phyloP scores from a whole-genome alignment of 1,140 invertebrate species.

The Euwallacea similis region DNA sequence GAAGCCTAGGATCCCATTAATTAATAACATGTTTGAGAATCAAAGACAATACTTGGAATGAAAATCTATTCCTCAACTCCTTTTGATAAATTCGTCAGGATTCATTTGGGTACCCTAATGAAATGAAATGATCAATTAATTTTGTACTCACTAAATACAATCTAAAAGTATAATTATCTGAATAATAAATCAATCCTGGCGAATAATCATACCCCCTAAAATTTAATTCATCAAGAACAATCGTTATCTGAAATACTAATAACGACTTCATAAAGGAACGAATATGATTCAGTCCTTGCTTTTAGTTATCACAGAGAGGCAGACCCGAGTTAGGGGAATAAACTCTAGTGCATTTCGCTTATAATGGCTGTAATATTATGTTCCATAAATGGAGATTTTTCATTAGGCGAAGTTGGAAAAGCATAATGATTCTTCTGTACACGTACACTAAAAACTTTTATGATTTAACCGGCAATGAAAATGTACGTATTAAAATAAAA shows the following conservation, averaged over 20 bases:
- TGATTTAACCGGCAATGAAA: no score
- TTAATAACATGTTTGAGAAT: constrained; percentile 33
- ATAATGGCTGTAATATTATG: neutral
- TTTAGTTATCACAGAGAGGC: neutral
- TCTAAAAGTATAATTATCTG: constrained; percentile 38
- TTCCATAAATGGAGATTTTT: no score
- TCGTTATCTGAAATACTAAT: constrained; percentile 33
- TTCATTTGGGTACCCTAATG: constrained; percentile 24
- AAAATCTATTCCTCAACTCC: constrained; percentile 25
- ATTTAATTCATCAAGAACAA: constrained; percentile 36
- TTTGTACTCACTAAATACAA: constrained; percentile 35
- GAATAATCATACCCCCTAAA: constrained; percentile 28
- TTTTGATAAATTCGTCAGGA: constrained; percentile 30
- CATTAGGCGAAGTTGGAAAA: no score
- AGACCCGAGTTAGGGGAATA: neutral
- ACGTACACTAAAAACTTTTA: no score
- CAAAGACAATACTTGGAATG: constrained; percentile 32
- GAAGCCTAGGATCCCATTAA: constrained; percentile 14
- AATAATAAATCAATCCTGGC: constrained; percentile 35
- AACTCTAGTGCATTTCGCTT: neutral
- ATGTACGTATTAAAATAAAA: no score
- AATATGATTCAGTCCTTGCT: constrained; percentile 11
- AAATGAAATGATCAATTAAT: constrained; percentile 36
- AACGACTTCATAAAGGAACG: constrained; percentile 19
- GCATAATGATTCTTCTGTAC: no score